These are phyloP conservation scores for Bhutanitis thaidina DNA, from an alignment of 2,888 invertebrate genomes.

Conservation along the genomic window DNA sequence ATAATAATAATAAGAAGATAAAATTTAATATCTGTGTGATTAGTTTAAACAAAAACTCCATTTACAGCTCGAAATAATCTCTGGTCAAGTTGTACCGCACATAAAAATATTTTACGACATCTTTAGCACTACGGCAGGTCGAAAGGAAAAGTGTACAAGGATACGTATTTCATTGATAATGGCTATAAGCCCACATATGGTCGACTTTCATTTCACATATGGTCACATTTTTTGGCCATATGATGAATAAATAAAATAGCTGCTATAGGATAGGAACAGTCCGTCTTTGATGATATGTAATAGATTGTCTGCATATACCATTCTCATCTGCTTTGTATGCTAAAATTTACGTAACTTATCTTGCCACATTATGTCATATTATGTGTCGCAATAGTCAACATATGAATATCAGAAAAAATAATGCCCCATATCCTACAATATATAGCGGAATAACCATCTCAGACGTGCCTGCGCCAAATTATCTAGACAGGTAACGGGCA, in stretches of 20 bases:
- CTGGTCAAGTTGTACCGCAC: neutral
- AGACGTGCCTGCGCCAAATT: too few relatives aligned
- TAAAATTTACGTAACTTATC: too few relatives aligned
- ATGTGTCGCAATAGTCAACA: too few relatives aligned
- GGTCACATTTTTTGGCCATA: slow-evolving; percentile 10
- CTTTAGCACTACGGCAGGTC: slow-evolving; percentile 1
- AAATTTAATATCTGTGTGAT: neutral
- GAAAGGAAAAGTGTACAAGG: slow-evolving; percentile 22
- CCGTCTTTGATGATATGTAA: neutral
- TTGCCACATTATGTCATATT: too few relatives aligned
- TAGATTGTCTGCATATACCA: neutral
- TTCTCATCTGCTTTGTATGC: neutral
- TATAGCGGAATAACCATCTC: too few relatives aligned
- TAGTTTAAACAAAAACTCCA: neutral
- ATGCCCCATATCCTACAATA: too few relatives aligned
- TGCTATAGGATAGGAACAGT: slow-evolving; percentile 8
- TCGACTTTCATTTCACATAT: slow-evolving; percentile 22
- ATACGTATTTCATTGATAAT: slow-evolving; percentile 15
- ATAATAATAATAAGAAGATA: too few relatives aligned
- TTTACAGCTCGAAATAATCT: neutral
- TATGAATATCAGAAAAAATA: too few relatives aligned
- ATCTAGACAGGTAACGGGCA: too few relatives aligned
- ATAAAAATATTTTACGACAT: slow-evolving; percentile 3
- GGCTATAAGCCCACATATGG: slow-evolving; percentile 12
- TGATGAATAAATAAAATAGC: slow-evolving; percentile 21